Evolutionary conservation across 1,140 invertebrate genomes (phyloP), one percentile per base, ranked within the genome.

Genomic region (Drosophila truncata): DNA sequence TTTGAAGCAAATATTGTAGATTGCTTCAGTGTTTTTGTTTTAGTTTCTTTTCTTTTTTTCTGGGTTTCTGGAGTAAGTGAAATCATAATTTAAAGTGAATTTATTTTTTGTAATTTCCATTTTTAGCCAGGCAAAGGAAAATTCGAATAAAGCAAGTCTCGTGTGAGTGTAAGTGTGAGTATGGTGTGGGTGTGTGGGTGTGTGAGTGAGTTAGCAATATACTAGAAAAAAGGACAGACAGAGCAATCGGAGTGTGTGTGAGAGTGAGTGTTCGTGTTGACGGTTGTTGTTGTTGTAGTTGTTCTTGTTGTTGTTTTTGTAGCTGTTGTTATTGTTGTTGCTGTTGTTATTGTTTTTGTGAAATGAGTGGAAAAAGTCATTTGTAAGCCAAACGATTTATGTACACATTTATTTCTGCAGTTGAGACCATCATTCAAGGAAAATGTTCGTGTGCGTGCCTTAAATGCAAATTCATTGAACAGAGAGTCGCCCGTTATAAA

Each of bases 81-180:
- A 78, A 78, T 78, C 76, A 78, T 71, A 72, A 76, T 65, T 76
- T 42, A 97, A 97, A 47, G 97, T 97, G 75, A 78, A 69, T 78
- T 78, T 54, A 41, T 67, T 44, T 76, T 76, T 69, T n/a, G n/a
- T n/a, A n/a, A 69, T 55, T 52, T 78, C 20, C 49, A 55, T 78
- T 78, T 69, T 60, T 78, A 78, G 74, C 74, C 74, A 78, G 74
- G 74, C 74, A 78, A 78, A 78, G 63, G 31, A 78, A 78, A 78
- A 78, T 55, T 47, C 55, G 64, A 54, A 69, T 72, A 70, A 87
- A 88, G 83, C 83, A 83, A 74, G 84, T 86, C 63, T 70, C 4
- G 44, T 27, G 39, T 49, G 31, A 20, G 23, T 50, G 50, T 27
- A 31, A 20, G 47, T 37, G 35, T 37, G 20, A 44, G 46, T 63